Evolutionary conservation across 1,140 invertebrate genomes (phyloP), one percentile per base, ranked within the genome.

Genomic region (Drosophila nigromelanica): DNA sequence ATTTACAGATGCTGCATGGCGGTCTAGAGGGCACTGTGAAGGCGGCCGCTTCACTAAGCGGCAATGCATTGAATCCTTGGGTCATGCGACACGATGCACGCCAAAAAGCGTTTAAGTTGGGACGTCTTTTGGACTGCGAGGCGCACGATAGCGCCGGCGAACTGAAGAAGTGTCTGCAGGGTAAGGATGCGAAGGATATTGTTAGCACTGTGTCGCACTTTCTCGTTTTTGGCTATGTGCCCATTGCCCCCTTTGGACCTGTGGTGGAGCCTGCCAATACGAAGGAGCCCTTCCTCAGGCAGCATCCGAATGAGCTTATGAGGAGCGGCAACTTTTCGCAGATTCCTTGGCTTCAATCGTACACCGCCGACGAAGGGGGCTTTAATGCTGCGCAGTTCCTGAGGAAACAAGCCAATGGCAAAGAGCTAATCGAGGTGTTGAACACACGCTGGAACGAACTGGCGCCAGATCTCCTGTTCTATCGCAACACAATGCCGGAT

Each of bases 1-100:
- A 94, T 58, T 94, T 95, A 70, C 95, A 96, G 71, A 93, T 95
- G 48, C 61, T 96, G 2, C 94, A 93, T 11, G 48, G 48, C 3
- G 48, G 48, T 11, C 48, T 51, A 85, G 90, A 92, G 0, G 33
- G 56, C 8, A 43, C 70, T 14, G 79, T 82, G 6, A 86, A 83
- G n/a, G 69, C 61, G 7, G 89, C 73, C 0, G 70, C 77, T 12
- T 77, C 90, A 1, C 47, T 85, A 3, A 89, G 85, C 70, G 89
- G 90, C 5, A 67, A 62, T 18, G 82, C 82, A 0, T 61, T 82
- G 3, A 54, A 68, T 76, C 78, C 81, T 0, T 92, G 90, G 89
- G 83, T 89, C 2, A 59, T 92, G 92, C 93, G 93, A 5, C 90
- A 93, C 68, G 92, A 94, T 64, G 92, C 94, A 0, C 73, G 92